These are phyloP conservation scores for Caenorhabditis becei DNA, from an alignment of 2,888 invertebrate species.

Conservation along the genomic window DNA sequence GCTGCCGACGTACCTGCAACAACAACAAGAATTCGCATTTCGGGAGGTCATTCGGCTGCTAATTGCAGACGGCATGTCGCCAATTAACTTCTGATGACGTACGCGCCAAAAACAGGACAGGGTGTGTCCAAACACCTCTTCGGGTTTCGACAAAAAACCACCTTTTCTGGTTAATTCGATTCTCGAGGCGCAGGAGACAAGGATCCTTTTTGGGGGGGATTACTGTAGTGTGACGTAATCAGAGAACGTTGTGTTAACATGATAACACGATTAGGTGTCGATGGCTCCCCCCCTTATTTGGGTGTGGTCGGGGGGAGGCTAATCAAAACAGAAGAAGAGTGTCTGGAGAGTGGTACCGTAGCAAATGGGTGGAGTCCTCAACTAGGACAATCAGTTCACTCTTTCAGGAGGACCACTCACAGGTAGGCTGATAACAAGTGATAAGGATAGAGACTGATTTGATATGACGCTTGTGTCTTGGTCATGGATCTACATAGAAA, in stretches of 20 bases:
- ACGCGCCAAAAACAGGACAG: conserved; percentile 46
- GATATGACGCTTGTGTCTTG: too few relatives aligned
- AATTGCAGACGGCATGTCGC: conserved; percentile 56
- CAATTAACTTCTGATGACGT: conserved; percentile 37
- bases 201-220: not conserved
- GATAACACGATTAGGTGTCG: conserved; percentile 2
- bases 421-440: too few relatives aligned
- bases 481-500: too few relatives aligned
- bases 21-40: not conserved
- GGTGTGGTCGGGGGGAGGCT: conserved; percentile 39
- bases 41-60: conserved; percentile 16
- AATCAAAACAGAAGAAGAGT: conserved; percentile 17
- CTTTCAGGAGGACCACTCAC: too few relatives aligned
- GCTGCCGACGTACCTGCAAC: conserved; percentile 78
- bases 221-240: not conserved
- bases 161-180: conserved; percentile 48
- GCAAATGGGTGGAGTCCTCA: too few relatives aligned
- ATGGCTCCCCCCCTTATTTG: conserved; percentile 45
- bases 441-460: too few relatives aligned
- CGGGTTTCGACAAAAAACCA: conserved; percentile 26
- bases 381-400: too few relatives aligned
- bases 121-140: conserved; percentile 57
- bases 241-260: not conserved
- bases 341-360: too few relatives aligned
- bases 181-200: conserved; percentile 22